A percentile compares a stretch with the other conserved stretches of the same genome.
Evolutionary conservation across 2,888 invertebrate genomes (phyloP).

Genomic region (Apamea crenata): DNA sequence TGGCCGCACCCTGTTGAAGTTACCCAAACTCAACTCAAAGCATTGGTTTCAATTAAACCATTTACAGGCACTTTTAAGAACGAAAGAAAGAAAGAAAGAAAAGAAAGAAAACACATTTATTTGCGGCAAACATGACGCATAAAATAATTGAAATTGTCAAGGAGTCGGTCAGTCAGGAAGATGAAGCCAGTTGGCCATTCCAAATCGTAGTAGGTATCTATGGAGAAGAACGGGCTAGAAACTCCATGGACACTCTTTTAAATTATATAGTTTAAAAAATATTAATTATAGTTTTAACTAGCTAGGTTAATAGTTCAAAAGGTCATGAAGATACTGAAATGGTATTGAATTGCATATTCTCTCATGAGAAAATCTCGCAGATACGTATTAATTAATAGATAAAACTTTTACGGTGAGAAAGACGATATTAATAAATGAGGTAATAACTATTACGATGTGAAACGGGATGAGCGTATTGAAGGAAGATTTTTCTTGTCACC

Average conservation of each 20-base stretch:
- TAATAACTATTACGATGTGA: neutral
- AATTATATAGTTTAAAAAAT: too few relatives aligned
- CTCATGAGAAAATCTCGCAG: neutral
- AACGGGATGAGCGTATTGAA: neutral
- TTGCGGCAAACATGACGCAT: too few relatives aligned
- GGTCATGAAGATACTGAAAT: neutral
- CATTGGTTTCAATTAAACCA: neutral
- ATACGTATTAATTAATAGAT: neutral
- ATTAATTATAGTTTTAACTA: too few relatives aligned
- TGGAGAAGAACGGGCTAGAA: too few relatives aligned
- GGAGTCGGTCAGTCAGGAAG: too few relatives aligned
- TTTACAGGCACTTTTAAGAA: neutral
- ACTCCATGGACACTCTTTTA: too few relatives aligned
- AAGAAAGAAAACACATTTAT: too few relatives aligned
- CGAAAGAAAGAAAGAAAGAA: too few relatives aligned
- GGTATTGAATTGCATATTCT: neutral
- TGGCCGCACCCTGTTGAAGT: neutral
- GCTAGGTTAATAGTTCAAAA: neutral
- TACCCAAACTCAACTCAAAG: neutral
- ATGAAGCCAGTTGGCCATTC: too few relatives aligned
- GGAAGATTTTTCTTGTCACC: neutral
- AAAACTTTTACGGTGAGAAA: constrained; percentile 7
- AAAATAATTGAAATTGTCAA: too few relatives aligned
- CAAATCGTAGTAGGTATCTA: too few relatives aligned
- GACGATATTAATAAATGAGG: neutral